Evolutionary conservation across 35 echinoderm and acorn worm species (phyloP), one percentile per base, ranked within the genome.

Genomic region (Stichopus chloronotus): DNA sequence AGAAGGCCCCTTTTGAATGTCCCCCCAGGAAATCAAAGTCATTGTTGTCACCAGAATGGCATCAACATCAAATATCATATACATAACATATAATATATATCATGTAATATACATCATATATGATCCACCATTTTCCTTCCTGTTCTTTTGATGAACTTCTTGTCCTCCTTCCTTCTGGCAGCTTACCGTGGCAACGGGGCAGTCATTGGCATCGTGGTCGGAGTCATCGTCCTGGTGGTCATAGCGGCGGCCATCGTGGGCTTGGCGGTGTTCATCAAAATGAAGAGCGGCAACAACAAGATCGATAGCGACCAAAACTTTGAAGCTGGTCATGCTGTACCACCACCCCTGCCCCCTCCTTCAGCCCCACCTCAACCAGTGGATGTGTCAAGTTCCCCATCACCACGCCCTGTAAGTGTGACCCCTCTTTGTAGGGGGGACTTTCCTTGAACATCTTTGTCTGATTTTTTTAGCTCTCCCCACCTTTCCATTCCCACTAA

Each of bases 221-320:
- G 54, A 4, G 43, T 16, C 17, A 55, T 87, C 52, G 83, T 87
- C 8, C 9, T 87, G 20, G 54, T 87, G 19, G 25, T 87, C 11
- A 21, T 87, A 5, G 83, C 12, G 25, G 58, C 58, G 14, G 83
- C 83, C 30, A 56, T 87, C 19, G 20, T 87, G 8, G 83, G 83
- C 16, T 7, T 56, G 16, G 8, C 55, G 0, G 83, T 56, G 4
- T 58, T 87, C 54, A 22, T 56, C 12, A 60, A 58, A 24, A 87
- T 87, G 83, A 87, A 87, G 83, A 57, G 78, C 23, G 25, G 78
- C 13, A 80, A 30, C 78, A 80, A 80, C 78, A 80, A 80, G 43
- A 25, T 80, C 12, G 9, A n/a, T 25, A 80, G 78, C 11, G 78
- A 80, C 9, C 5, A 53, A 12, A 80, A 80, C 78, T 80, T 80